Conservation (phyloP, 2,888 invertebrate species). For the Troides aeacus region DNA sequence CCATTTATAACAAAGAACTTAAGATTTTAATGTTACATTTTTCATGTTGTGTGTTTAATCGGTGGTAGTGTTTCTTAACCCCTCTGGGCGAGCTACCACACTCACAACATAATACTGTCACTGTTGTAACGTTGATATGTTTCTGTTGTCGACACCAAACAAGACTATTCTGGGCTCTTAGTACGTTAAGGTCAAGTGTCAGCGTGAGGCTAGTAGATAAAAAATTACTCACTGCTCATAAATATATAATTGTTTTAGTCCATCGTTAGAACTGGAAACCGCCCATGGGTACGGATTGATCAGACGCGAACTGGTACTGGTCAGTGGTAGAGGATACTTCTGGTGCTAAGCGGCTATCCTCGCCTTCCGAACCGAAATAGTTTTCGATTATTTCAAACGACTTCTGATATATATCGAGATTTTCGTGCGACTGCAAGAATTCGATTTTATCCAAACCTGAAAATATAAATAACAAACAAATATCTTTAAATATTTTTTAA, state of each 20-base stretch:
- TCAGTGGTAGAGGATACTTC: slow-evolving; percentile 86
- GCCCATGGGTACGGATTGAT: slow-evolving; percentile 87
- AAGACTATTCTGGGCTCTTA: no score
- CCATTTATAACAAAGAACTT: no score
- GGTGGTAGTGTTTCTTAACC: no score
- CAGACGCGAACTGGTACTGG: slow-evolving; percentile 86
- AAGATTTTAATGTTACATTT: no score
- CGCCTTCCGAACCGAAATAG: slow-evolving; percentile 96
- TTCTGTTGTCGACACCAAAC: no score
- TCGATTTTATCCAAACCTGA: slow-evolving; percentile 98
- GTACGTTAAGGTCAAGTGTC: no score
- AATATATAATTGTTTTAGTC: slow-evolving; percentile 11
- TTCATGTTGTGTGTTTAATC: no score
- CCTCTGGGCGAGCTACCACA: no score
- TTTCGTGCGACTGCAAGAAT: slow-evolving; percentile 97
- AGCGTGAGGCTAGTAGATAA: not conserved
- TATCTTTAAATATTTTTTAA: no score
- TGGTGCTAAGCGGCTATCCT: slow-evolving; percentile 89
- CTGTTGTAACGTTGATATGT: no score
- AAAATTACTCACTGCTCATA: slow-evolving; percentile 33
- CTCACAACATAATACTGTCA: no score
- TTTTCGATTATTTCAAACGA: slow-evolving; percentile 98
- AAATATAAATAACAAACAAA: slow-evolving; percentile 37
- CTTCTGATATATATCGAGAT: slow-evolving; percentile 97
- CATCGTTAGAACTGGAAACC: slow-evolving; percentile 88